These are phyloP conservation scores for Otolemur garnettii DNA, from an alignment of 2,113 vertebrate genomes.

Conservation along the genomic window DNA sequence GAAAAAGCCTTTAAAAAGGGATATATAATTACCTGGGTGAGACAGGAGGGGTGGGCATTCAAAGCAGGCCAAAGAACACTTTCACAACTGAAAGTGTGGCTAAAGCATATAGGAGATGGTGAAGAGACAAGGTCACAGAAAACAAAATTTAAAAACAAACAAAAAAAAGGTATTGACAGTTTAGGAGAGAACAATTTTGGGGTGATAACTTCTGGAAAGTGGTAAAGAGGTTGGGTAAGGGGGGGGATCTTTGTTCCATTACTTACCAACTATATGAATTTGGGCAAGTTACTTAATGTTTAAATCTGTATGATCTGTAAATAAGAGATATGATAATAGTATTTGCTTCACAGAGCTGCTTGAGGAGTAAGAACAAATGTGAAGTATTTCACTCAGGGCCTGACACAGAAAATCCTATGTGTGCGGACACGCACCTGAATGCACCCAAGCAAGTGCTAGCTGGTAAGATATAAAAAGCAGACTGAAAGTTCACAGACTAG, in stretches of 20 bases:
- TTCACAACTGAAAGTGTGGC: conserved; percentile 11
- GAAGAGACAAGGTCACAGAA: background rate
- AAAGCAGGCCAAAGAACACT: background rate
- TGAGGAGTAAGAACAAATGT: background rate
- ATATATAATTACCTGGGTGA: background rate
- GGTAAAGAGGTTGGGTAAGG: background rate
- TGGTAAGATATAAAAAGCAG: conserved; percentile 35
- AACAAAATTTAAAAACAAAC: background rate
- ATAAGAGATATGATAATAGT: background rate
- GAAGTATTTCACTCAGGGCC: background rate
- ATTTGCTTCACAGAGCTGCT: background rate
- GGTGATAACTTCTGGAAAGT: conserved; percentile 9
- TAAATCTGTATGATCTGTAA: conserved; percentile 40
- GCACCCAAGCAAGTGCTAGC: background rate
- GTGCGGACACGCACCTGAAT: rapidly evolving
- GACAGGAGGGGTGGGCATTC: background rate
- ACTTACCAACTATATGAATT: conserved; percentile 8
- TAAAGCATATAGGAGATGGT: background rate
- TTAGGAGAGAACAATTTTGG: conserved; percentile 7
- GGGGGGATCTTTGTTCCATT: background rate
- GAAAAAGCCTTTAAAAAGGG: background rate
- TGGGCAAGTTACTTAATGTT: conserved; percentile 2
- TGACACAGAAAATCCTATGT: background rate
- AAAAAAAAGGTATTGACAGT: background rate
- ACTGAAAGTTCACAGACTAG: conserved; percentile 1